phyloP scores from a whole-genome alignment of 2,888 invertebrate genomes.

The Rutpela maculata region DNA sequence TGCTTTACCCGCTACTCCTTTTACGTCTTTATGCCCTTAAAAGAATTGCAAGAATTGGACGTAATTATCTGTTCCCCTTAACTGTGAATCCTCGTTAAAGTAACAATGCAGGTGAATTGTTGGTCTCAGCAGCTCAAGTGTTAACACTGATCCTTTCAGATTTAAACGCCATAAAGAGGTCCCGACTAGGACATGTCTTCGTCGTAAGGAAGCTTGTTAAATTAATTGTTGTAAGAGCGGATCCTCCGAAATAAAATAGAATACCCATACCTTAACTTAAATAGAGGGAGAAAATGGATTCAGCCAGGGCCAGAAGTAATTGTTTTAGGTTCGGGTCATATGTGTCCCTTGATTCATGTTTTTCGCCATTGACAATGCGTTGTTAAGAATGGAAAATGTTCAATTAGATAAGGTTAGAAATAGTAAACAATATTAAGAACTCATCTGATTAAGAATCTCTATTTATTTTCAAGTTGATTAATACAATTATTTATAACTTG shows the following conservation, averaged over 20 bases:
- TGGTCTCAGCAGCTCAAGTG: slow-evolving; percentile 53
- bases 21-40: slow-evolving; percentile 10
- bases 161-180: slow-evolving; percentile 52
- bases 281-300: slow-evolving; percentile 12
- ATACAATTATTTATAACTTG: neutral
- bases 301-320: neutral
- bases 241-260: neutral
- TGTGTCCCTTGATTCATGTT: neutral
- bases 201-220: slow-evolving; percentile 27
- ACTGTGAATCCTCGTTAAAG: slow-evolving; percentile 54
- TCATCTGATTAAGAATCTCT: neutral
- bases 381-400: neutral
- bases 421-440: neutral
- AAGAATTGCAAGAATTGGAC: slow-evolving; percentile 48
- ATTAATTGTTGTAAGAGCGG: slow-evolving; percentile 29
- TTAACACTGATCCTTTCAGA: slow-evolving; percentile 54
- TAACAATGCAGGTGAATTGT: slow-evolving; percentile 58
- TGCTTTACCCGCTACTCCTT: neutral
- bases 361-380: neutral
- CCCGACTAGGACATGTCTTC: slow-evolving; percentile 14
- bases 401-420: neutral
- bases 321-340: slow-evolving; percentile 7
- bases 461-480: neutral
- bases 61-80: slow-evolving; percentile 59
- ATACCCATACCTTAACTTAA: neutral